Conservation (phyloP, 2,888 invertebrate species). For the Diogma glabrata region DNA sequence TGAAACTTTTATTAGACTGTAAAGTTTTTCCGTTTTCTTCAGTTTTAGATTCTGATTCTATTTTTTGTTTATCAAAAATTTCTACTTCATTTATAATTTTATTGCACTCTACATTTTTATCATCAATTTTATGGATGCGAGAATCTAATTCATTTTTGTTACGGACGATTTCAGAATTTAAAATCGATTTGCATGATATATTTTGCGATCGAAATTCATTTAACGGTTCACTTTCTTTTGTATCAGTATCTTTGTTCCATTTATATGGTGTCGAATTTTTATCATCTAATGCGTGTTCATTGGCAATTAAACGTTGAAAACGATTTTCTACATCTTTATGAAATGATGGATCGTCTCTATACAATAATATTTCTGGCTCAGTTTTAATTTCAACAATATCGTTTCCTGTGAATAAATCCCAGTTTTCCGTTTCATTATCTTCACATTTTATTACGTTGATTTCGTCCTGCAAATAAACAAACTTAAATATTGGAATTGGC, state of each 20-base stretch:
- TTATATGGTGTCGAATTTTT: neutral
- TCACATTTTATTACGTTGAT: constrained; percentile 4
- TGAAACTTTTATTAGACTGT: neutral
- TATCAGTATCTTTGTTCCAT: neutral
- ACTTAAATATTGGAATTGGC: too few relatives aligned
- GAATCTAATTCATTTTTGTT: too few relatives aligned
- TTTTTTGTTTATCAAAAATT: neutral
- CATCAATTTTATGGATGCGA: neutral
- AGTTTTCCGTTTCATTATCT: neutral
- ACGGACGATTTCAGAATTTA: too few relatives aligned
- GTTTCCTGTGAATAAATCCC: neutral
- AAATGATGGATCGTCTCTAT: neutral
- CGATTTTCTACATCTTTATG: neutral
- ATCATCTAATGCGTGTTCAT: constrained; percentile 1
- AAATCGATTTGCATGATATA: too few relatives aligned
- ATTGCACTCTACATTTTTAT: too few relatives aligned
- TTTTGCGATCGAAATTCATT: too few relatives aligned
- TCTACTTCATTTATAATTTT: too few relatives aligned
- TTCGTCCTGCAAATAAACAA: constrained; percentile 4
- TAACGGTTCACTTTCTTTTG: too few relatives aligned
- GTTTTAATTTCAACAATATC: neutral
- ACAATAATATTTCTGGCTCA: constrained; percentile 3
- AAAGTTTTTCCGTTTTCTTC: too few relatives aligned
- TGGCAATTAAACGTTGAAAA: neutral
- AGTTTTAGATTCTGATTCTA: neutral